Evolutionary conservation across 1,140 invertebrate species (phyloP).

Genomic region (roundworm (Caenorhabditis elegans)): WBcel235 BX284606.5:13509501-13510000

Average conservation of each 20-base stretch:
- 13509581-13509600: too few species aligned
- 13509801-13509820: constrained; percentile 47
- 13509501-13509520: neutral
- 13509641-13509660: constrained; percentile 43
- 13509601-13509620: neutral
- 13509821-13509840: constrained; percentile 56
- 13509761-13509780: constrained; percentile 55
- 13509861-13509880: constrained; percentile 56
- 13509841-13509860: constrained; percentile 54
- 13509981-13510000: neutral
- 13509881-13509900: constrained; percentile 46
- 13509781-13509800: constrained; percentile 43
- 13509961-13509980: neutral
- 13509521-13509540: too few species aligned
- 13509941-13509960: neutral
- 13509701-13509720: constrained; percentile 1
- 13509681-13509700: constrained; percentile 49
- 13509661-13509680: constrained; percentile 55
- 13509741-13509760: constrained; percentile 39
- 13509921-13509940: constrained; percentile 36
- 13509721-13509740: neutral
- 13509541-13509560: too few species aligned
- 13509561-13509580: neutral
- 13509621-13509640: constrained; percentile 60
- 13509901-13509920: constrained; percentile 43